Evolutionary conservation across 2,797 vertebrate species (phyloP), one percentile per base, ranked within the genome.

Genomic region (Coregonus suidteri): DNA sequence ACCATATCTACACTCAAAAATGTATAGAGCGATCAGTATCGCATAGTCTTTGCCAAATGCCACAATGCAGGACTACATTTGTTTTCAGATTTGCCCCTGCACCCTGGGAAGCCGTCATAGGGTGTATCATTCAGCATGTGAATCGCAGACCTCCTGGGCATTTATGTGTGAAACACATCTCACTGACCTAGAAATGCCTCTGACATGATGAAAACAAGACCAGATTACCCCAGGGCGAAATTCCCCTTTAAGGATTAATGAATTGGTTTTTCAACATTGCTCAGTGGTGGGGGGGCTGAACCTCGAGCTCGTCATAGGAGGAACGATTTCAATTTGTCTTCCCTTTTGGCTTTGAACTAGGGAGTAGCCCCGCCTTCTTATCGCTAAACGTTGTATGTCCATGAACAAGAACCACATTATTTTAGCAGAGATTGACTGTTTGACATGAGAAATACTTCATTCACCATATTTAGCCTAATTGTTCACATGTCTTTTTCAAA

Each of bases 221-320:
- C 41, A 47, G 41, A 47, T 47, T 11, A 47, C 9, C 41, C 41
- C 9, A 47, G 41, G 41, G 41, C 41, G 11, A 47, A 47, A 47
- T 47, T 47, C 9, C 41, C 9, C 11, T 47, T 31, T 75, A 35
- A 73, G 67, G 65, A 67, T 78, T 73, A 78, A 82, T 82, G 71
- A 81, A 75, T 74, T 65, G 18, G 73, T 69, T 69, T 87, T 70
- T 66, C 67, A 71, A 67, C 62, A 76, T 71, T 77, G 78, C 73
- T 85, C 80, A 74, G 76, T 70, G 77, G 74, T 71, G 31, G 25
- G 25, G 25, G 74, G 54, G 76, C 75, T 73, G 76, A 76, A 41
- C 78, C 71, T 76, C 73, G 47, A 56, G 9, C 1, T 77, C 86
- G 90, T 91, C 88, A 87, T 70, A 37, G 78, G 71, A 77, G 83